A percentile compares a stretch with the other conserved stretches of the same genome.
Evolutionary conservation across 2,888 invertebrate species (phyloP).

Genomic region (Volucella inflata): DNA sequence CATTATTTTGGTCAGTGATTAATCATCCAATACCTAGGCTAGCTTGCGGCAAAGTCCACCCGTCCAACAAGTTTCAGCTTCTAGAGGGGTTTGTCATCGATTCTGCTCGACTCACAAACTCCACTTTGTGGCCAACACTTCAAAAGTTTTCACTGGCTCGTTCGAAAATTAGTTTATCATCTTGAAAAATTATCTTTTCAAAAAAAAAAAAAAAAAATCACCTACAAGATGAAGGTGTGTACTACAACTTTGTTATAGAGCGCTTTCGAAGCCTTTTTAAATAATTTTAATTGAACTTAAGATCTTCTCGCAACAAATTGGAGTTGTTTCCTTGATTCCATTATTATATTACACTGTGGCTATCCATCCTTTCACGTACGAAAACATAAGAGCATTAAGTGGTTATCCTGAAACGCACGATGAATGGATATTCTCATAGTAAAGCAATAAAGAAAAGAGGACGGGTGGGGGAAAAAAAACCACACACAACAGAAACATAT

Average conservation of each 20-base stretch:
- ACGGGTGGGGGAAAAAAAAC: neutral
- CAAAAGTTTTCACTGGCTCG: conserved; percentile 70
- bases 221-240: no score
- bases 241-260: conserved; percentile 46
- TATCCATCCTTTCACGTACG: conserved; percentile 37
- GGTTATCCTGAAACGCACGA: conserved; percentile 48
- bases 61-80: conserved; percentile 35
- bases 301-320: conserved; percentile 16
- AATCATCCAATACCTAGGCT: conserved; percentile 47
- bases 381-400: conserved; percentile 51
- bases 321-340: conserved; percentile 40
- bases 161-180: conserved; percentile 79
- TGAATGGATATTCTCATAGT: conserved; percentile 35
- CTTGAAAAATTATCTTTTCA: conserved; percentile 69
- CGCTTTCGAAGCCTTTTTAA: conserved; percentile 38
- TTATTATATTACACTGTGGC: conserved; percentile 48
- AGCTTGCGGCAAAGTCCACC: conserved; percentile 42
- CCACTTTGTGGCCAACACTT: conserved; percentile 28
- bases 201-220: conserved; percentile 20
- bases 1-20: conserved; percentile 59
- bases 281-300: conserved; percentile 64
- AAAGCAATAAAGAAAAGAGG: conserved; percentile 28
- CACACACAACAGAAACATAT: neutral
- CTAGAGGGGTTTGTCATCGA: conserved; percentile 9
- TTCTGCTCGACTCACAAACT: conserved; percentile 15